Evolutionary conservation across 2,113 vertebrate genomes (phyloP), one percentile per base, ranked within the genome.

Genomic region (Rhea americana): DNA sequence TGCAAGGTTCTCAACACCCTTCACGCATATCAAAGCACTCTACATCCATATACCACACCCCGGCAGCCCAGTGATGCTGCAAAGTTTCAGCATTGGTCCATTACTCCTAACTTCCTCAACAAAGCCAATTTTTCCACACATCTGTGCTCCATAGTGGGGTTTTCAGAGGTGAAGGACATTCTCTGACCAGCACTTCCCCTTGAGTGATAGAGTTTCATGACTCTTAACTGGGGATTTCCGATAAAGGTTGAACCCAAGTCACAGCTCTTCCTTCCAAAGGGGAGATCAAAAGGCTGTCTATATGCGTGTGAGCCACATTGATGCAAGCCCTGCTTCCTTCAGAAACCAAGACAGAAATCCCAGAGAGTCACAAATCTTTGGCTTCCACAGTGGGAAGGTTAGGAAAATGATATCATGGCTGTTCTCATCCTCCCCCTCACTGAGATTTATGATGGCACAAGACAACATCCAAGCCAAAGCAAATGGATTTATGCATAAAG

Each of bases 391-490:
- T 61, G 85, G 87, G 87, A 95, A 91, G 56, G 51, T 86, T 37
- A 16, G 65, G 73, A 90, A 32, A 5, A 5, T 0, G 30, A 75
- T 71, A 82, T 67, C 66, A 35, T 9, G 8, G 82, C 32, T 79
- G 26, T 86, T 68, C 43, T 78, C 95, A 73, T 5, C 16, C 35
- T 80, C 68, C 50, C 7, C 39, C 37, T 93, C 43, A 37, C 47
- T 0, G 1, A 43, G 65, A 84, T 32, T 50, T 50, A 3, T 4
- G 5, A 73, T 87, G 89, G 25, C 51, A 41, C 1, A 39, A 90
- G 91, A 94, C 86, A 95, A 88, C 4, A 3, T 6, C 76, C 73
- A 41, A 41, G 87, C 80, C 93, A 94, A 91, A 91, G 73, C 35
- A 91, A 91, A 93, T 5, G 80, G 65, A 61, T 35, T 71, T 25